Conservation (phyloP, 1,140 invertebrate genomes). For the Penaeus vannamei region DNA sequence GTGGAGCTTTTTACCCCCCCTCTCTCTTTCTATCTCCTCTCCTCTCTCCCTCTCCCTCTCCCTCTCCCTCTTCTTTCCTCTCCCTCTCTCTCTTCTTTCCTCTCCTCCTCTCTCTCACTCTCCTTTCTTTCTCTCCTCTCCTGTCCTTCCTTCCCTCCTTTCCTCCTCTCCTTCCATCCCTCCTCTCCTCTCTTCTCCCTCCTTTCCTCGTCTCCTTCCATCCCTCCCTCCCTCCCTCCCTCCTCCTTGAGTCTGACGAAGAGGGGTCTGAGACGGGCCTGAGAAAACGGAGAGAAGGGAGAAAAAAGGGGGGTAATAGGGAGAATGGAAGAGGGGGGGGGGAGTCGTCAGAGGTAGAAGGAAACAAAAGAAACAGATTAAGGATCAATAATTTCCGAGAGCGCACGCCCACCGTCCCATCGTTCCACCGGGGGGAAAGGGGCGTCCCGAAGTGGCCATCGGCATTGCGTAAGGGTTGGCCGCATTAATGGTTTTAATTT, state of each 20-base stretch:
- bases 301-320: background rate
- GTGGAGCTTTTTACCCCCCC: background rate
- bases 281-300: background rate
- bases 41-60: background rate
- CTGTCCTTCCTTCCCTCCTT: background rate
- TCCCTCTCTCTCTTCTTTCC: background rate
- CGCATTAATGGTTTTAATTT: constrained; percentile 58
- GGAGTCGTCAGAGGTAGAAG: too few species aligned
- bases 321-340: background rate
- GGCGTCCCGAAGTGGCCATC: background rate
- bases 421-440: too few species aligned
- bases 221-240: background rate
- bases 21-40: background rate
- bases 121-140: background rate
- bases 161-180: background rate
- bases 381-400: too few species aligned
- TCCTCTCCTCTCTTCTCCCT: background rate
- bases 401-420: too few species aligned
- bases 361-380: too few species aligned
- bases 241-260: too few species aligned
- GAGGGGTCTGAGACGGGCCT: background rate
- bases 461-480: constrained; percentile 5
- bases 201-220: background rate
- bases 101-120: too few species aligned
- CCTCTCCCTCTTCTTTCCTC: background rate